Base-by-base conservation (phyloP, 1,140 invertebrate species). In the Papilio machaon region DNA sequence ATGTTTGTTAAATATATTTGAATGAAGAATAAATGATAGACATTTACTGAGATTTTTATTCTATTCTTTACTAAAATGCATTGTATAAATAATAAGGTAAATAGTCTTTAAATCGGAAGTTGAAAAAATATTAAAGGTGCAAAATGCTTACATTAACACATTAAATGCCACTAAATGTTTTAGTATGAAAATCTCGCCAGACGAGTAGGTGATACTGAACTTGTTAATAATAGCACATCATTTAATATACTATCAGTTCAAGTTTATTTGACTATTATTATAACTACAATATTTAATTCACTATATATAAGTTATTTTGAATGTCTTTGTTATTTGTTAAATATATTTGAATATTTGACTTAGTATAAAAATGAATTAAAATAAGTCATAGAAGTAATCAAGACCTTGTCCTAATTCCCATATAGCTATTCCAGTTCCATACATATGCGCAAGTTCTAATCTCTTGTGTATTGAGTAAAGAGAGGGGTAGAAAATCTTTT, bases 391-490 rank as follows among this genome's bases (percentile, higher is more conserved):
- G 94, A 99, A 99, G 92, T 98, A 99, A 95, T 99, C 97, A 9
- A 99, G 94, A 54, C 99, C 99, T 95, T 99, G 98, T 6, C 99
- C 98, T 19, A 99, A 93, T 94, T 99, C 99, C 99, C 99, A 99
- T 89, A 99, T 97, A 0, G 98, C 97, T 73, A 99, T 95, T 6
- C 98, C 98, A 79, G 96, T 97, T 9, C 97, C 97, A 30, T 98
- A 94, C 90, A 97, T 95, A 85, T 95, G 91, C 1, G 98, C 98
- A 17, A 99, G 94, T 80, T 98, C 96, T 17, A 99, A 94, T 85
- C 98, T 95, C 87, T 96, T 95, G 79, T 97, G 95, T 81, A 99
- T 97, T 0, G 98, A 99, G 85, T 97, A 96, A 8, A 99, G 94
- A 0, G 98, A 98, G 13, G 98, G 98, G 95, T 97, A 99, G 91